phyloP scores from a whole-genome alignment of 2,888 invertebrate genomes.

The Hecatera dysodea region DNA sequence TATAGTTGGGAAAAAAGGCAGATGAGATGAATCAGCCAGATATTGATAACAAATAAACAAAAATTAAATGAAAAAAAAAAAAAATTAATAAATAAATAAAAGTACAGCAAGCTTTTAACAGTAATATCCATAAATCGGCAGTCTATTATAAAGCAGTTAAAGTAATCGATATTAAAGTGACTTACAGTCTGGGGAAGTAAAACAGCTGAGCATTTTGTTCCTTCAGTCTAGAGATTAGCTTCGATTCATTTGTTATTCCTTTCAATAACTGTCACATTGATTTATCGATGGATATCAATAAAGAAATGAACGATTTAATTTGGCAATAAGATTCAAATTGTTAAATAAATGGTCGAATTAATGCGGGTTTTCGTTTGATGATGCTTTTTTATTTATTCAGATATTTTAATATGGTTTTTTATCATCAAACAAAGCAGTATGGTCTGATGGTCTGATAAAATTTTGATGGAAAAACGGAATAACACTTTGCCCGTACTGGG shows the following conservation, averaged over 20 bases:
- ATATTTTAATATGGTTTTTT: too few relatives aligned
- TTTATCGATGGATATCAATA: slow-evolving; percentile 12
- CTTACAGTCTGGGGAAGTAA: slow-evolving; percentile 38
- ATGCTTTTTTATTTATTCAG: too few relatives aligned
- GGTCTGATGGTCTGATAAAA: too few relatives aligned
- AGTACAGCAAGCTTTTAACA: neutral
- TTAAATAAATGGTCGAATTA: too few relatives aligned
- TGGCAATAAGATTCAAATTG: neutral
- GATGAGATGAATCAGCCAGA: neutral
- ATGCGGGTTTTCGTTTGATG: neutral
- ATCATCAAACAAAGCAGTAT: too few relatives aligned
- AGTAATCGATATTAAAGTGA: slow-evolving; percentile 44
- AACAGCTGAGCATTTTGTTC: slow-evolving; percentile 42
- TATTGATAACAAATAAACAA: neutral
- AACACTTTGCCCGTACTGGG: too few relatives aligned
- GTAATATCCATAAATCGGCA: neutral
- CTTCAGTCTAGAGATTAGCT: slow-evolving; percentile 23
- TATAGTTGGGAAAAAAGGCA: neutral
- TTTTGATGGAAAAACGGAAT: too few relatives aligned
- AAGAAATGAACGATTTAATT: slow-evolving; percentile 1
- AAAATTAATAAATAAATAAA: too few relatives aligned
- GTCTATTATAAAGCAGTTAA: slow-evolving; percentile 21
- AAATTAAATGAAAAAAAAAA: too few relatives aligned
- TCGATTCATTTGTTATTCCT: slow-evolving; percentile 38
- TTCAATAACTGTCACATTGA: slow-evolving; percentile 31